Conservation (phyloP, 2,888 invertebrate genomes). For the Drosophila koepferae region DNA sequence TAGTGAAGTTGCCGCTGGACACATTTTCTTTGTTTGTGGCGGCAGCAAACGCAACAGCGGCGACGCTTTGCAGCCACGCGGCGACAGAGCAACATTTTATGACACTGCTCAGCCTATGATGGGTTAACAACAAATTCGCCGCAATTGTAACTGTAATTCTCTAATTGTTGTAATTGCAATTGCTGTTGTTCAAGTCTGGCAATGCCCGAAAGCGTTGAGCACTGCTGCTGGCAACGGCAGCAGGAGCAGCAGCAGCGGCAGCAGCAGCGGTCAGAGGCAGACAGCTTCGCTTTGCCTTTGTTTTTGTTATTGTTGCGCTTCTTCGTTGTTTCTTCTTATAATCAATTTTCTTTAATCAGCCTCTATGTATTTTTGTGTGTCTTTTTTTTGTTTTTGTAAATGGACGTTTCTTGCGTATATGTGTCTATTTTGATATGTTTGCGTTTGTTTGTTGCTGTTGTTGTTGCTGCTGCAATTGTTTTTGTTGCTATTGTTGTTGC, state of each 20-base stretch:
- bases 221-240: conserved; percentile 51
- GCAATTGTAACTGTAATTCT: conserved; percentile 13
- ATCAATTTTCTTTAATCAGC: conserved; percentile 7
- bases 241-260: conserved; percentile 16
- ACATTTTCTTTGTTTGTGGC: conserved; percentile 72
- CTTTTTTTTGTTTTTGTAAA: conserved; percentile 56
- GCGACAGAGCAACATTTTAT: conserved; percentile 54
- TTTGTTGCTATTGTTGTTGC: conserved; percentile 5
- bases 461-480: conserved; percentile 19
- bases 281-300: conserved; percentile 1
- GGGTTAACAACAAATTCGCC: conserved; percentile 19
- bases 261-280: conserved; percentile 17
- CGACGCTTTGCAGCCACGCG: conserved; percentile 59
- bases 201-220: conserved; percentile 40
- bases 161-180: background rate
- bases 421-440: conserved; percentile 63
- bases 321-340: conserved; percentile 10
- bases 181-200: conserved; percentile 46
- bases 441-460: conserved; percentile 17
- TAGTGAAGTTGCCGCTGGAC: conserved; percentile 47
- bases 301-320: conserved; percentile 11
- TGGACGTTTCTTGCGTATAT: conserved; percentile 60
- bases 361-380: conserved; percentile 6
- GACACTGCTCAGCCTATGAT: conserved; percentile 16
- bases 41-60: conserved; percentile 74